Conservation (phyloP, 35 echinoderm and acorn worm genomes). For the Stichopus chloronotus region DNA sequence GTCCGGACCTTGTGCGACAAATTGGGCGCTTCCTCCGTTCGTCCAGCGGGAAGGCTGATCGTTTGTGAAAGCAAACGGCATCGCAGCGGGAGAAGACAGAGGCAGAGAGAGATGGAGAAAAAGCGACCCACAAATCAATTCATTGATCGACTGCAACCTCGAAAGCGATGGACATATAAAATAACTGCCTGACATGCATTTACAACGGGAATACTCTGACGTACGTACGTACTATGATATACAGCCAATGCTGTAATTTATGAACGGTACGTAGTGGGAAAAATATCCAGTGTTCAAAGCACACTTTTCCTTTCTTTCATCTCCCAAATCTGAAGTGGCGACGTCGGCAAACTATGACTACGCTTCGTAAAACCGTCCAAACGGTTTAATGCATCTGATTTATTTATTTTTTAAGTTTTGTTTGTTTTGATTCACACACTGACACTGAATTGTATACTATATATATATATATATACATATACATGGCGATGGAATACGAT, state of each 20-base stretch:
- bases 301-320: neutral
- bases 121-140: constrained; percentile 35
- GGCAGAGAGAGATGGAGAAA: neutral
- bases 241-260: neutral
- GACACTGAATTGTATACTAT: no score
- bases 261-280: neutral
- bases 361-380: no score
- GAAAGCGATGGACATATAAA: constrained; percentile 6
- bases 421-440: no score
- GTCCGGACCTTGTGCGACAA: constrained; percentile 26
- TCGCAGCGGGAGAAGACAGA: neutral
- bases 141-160: constrained; percentile 35
- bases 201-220: neutral
- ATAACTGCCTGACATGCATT: neutral
- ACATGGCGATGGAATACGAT: no score
- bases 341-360: no score
- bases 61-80: constrained; percentile 2
- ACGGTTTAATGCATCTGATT: no score
- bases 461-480: no score
- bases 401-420: no score
- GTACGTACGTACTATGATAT: neutral
- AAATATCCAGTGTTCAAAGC: neutral
- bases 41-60: constrained; percentile 12
- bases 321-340: no score
- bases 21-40: constrained; percentile 4